Percentiles rank a stretch among this genome's conserved stretches.
phyloP scores from a whole-genome alignment of 2,797 vertebrate species.

The Micrastur ruficollis region DNA sequence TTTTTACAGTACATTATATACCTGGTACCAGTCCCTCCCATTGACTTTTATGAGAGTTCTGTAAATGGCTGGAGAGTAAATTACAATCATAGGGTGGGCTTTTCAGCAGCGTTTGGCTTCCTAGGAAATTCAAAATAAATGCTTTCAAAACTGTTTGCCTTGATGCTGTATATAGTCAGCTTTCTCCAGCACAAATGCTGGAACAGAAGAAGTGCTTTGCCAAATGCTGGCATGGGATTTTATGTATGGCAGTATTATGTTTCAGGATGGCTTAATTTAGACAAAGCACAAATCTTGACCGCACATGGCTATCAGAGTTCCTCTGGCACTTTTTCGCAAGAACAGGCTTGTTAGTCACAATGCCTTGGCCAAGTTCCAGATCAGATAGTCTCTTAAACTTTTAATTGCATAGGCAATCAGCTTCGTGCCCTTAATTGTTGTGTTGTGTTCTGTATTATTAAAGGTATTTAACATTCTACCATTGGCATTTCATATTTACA shows the following conservation, averaged over 20 bases:
- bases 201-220: not conserved
- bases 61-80: not conserved
- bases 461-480: not conserved
- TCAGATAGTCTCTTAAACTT: slow-evolving; percentile 3
- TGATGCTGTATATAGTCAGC: slow-evolving; percentile 13
- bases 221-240: slow-evolving; percentile 41
- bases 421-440: not conserved
- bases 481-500: not conserved
- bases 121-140: not conserved
- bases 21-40: not conserved
- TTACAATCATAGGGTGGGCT: not conserved
- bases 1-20: not conserved
- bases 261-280: slow-evolving; percentile 12
- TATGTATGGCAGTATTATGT: not conserved
- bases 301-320: not conserved
- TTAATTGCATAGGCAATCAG: not conserved
- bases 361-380: slow-evolving; percentile 6
- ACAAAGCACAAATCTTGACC: slow-evolving; percentile 36
- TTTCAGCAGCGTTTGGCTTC: slow-evolving; percentile 20
- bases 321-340: not conserved
- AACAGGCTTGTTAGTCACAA: not conserved
- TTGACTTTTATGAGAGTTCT: not conserved
- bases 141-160: slow-evolving; percentile 19
- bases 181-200: slow-evolving; percentile 17
- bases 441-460: not conserved